Conservation (phyloP, 2,113 vertebrate genomes). For the Charadrius vociferus region DNA sequence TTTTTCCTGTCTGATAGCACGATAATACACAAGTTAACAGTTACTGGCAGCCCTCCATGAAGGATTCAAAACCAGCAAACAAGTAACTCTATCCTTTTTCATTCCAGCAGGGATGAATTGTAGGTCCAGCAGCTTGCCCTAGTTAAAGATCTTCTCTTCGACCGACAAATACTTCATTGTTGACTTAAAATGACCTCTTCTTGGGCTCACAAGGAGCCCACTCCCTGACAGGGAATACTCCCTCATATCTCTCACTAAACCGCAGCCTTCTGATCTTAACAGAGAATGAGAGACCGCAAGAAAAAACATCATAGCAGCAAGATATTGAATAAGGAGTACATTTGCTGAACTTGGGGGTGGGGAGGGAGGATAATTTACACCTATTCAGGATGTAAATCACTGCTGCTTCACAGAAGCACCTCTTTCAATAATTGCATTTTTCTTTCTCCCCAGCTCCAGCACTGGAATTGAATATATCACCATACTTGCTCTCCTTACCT, state of each 20-base stretch:
- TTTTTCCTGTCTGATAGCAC: neutral
- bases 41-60: neutral
- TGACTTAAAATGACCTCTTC: neutral
- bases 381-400: conserved; percentile 1
- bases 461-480: neutral
- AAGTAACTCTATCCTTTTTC: neutral
- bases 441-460: neutral
- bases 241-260: neutral
- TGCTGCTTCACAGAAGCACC: neutral
- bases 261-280: neutral
- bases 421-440: neutral
- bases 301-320: neutral
- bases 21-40: neutral
- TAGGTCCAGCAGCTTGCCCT: neutral
- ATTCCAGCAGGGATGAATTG: neutral
- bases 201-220: neutral
- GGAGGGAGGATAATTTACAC: neutral
- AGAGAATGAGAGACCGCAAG: neutral
- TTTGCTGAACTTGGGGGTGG: neutral
- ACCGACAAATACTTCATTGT: neutral
- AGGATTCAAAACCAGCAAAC: neutral
- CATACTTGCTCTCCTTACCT: neutral
- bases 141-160: neutral
- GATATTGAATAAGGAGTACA: neutral
- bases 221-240: neutral